Base-by-base conservation (phyloP, 2,113 vertebrate species). In the Calonectris borealis region DNA sequence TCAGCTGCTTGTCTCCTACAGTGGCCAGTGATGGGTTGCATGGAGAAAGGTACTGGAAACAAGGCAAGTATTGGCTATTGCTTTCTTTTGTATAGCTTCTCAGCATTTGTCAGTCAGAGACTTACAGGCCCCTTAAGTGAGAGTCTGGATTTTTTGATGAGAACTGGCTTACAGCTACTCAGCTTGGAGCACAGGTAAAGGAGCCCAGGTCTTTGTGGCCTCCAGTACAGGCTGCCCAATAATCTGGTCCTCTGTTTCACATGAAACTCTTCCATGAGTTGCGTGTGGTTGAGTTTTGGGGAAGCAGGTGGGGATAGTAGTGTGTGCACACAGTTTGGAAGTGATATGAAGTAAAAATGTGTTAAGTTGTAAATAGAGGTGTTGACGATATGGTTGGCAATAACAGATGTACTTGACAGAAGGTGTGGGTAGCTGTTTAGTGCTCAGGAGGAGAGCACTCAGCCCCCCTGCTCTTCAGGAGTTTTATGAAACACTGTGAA, bases 281-380 rank as follows among this genome's bases (percentile, higher is more conserved):
- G 40, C 22, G 1, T 87, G 66, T 73, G 40, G 32, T 49, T 94
- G 42, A 69, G 25, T 85, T 95, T 89, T 83, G 55, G 73, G 88
- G 44, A 64, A 93, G 51, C 83, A 61, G 52, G 80, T 84, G 86
- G 70, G 68, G 65, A 83, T 91, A 95, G 95, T 92, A 93, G 90
- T 92, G 71, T 91, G 80, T 87, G 86, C 86, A 85, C 44, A 62
- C 92, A 93, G 92, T 54, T 97, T 97, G 94, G 81, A 96, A 97
- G 88, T 91, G 81, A 92, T 92, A 80, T 88, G 88, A 96, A 96
- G 97, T 96, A 82, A 86, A 98, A 98, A 97, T 70, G 96, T 98
- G 96, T 93, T 77, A 98, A 97, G 97, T 94, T 96, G 92, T 95
- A 98, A 97, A 98, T 95, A 98, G 97, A 97, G 75, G 97, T 96